A percentile compares a stretch with the other conserved stretches of the same genome.
Conservation (phyloP, 2,888 invertebrate species). For the Keiferia lycopersicella region DNA sequence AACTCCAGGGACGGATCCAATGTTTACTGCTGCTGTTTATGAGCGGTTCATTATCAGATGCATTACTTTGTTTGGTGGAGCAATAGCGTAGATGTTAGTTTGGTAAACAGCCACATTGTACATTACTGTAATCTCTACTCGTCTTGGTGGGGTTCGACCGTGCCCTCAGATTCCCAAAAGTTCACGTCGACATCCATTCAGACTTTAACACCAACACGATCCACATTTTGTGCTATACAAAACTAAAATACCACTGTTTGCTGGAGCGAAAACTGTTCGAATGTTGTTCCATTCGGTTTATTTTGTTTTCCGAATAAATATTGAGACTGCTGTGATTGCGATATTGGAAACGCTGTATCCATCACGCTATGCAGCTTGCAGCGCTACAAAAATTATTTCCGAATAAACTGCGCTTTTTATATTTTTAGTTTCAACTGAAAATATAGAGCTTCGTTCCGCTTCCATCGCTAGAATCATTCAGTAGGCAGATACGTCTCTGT, state of each 20-base stretch:
- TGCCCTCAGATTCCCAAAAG: too few relatives aligned
- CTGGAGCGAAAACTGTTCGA: background rate
- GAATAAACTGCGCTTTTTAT: background rate
- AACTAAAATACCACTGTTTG: background rate
- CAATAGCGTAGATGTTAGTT: background rate
- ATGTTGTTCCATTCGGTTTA: background rate
- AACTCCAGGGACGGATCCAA: constrained; percentile 43
- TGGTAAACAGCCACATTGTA: too few relatives aligned
- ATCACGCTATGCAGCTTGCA: constrained; percentile 9
- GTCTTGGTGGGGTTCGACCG: too few relatives aligned
- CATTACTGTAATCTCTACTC: too few relatives aligned
- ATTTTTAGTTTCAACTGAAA: background rate
- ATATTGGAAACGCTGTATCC: background rate
- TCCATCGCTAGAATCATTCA: background rate
- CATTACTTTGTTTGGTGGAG: background rate
- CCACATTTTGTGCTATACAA: background rate
- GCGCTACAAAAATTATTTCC: background rate
- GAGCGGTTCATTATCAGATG: too few relatives aligned
- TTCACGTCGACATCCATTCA: background rate
- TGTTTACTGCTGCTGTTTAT: background rate
- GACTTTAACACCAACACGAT: background rate
- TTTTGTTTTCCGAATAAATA: constrained; percentile 5
- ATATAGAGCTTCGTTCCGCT: background rate
- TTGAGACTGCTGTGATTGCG: background rate
- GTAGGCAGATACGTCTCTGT: constrained; percentile 15